Evolutionary conservation across 2,797 vertebrate genomes (phyloP).

Genomic region (Coregonus suidteri): DNA sequence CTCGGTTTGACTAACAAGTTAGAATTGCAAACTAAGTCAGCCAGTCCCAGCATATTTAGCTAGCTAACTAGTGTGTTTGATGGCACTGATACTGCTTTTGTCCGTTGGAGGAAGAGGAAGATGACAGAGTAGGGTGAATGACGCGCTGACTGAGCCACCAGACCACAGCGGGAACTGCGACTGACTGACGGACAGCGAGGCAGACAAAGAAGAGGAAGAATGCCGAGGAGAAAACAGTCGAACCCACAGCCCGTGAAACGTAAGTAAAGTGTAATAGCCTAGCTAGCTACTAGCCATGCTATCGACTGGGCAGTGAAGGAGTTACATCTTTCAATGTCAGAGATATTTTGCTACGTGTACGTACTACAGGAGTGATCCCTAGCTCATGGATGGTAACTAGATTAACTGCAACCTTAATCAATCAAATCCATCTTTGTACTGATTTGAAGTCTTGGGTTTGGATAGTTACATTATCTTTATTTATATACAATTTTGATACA

Average conservation of each 20-base stretch:
- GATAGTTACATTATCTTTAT: no score
- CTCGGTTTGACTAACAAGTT: neutral
- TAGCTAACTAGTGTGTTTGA: neutral
- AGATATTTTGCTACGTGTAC: neutral
- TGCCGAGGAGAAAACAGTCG: constrained; percentile 90
- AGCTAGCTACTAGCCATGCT: neutral
- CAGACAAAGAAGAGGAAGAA: constrained; percentile 42
- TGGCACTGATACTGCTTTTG: constrained; percentile 25
- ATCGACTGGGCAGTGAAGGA: neutral
- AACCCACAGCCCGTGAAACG: constrained; percentile 90
- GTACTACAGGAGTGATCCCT: neutral
- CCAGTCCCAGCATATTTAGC: neutral
- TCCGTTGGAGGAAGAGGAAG: constrained; percentile 74
- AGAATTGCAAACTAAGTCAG: neutral
- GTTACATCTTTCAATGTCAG: neutral
- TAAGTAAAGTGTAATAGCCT: constrained; percentile 62
- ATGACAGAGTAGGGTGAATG: constrained; percentile 48
- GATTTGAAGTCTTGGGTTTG: no score
- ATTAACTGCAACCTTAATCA: no score
- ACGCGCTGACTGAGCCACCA: constrained; percentile 40
- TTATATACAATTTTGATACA: no score
- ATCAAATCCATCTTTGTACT: no score
- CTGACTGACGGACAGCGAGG: constrained; percentile 35
- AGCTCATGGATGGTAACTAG: neutral
- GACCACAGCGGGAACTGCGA: constrained; percentile 22